Percentiles rank a stretch among this genome's conserved stretches.
These are phyloP conservation scores for Danionella cerebrum DNA, from an alignment of 2,113 vertebrate species.

Conservation along the genomic window DNA sequence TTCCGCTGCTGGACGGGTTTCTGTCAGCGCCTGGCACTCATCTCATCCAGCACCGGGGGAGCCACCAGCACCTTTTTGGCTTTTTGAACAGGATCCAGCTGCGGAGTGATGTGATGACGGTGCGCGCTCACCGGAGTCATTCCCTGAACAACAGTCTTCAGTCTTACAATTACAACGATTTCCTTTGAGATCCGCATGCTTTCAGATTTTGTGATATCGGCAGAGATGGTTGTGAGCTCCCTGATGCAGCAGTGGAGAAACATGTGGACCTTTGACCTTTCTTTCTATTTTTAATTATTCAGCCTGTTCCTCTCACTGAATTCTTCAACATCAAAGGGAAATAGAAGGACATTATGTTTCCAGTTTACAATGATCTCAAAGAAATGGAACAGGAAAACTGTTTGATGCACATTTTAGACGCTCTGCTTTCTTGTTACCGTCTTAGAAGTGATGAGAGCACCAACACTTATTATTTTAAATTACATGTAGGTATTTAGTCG, in stretches of 20 bases:
- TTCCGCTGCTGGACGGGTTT: slow-evolving; percentile 52
- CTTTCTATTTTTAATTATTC: too few relatives aligned
- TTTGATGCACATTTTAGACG: too few relatives aligned
- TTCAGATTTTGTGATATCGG: background rate
- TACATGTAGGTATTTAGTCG: too few relatives aligned
- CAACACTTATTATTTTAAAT: too few relatives aligned
- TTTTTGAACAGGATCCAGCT: slow-evolving; percentile 60
- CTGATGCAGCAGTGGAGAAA: background rate
- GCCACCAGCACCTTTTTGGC: slow-evolving; percentile 45
- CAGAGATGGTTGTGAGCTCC: background rate
- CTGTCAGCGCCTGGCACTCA: slow-evolving; percentile 60
- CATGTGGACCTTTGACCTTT: background rate
- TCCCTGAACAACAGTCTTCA: background rate
- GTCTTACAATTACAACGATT: background rate
- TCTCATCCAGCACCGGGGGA: slow-evolving; percentile 43
- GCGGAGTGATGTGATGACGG: slow-evolving; percentile 52
- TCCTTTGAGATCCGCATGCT: background rate
- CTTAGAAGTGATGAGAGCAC: too few relatives aligned
- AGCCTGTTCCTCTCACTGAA: too few relatives aligned
- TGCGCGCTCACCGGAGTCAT: background rate
- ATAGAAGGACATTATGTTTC: too few relatives aligned
- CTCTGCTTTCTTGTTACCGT: too few relatives aligned
- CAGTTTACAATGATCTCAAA: too few relatives aligned
- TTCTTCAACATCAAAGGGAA: too few relatives aligned
- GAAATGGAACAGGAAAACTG: too few relatives aligned